phyloP scores from a whole-genome alignment of 2,888 invertebrate genomes.

The Plagodis pulveraria region DNA sequence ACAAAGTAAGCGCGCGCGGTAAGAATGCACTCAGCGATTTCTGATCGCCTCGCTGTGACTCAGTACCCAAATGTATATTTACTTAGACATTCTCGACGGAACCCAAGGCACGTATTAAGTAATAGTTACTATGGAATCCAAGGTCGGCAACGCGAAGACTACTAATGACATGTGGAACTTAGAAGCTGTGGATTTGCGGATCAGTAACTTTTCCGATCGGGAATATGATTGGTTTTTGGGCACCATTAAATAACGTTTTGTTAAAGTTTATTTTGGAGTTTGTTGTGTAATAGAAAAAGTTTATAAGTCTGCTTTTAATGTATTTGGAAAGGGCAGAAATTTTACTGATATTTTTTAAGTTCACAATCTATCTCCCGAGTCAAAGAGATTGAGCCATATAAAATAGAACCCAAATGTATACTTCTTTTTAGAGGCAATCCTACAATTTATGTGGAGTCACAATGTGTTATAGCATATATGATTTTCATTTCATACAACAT shows the following conservation, averaged over 20 bases:
- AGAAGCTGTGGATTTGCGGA: slow-evolving; percentile 29
- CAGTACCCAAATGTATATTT: slow-evolving; percentile 65
- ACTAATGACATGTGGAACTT: slow-evolving; percentile 51
- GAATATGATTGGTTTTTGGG: slow-evolving; percentile 21
- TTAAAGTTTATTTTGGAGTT: slow-evolving; percentile 4
- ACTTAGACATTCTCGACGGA: slow-evolving; percentile 70
- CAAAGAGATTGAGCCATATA: too few relatives aligned
- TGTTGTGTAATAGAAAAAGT: slow-evolving; percentile 7
- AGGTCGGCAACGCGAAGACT: slow-evolving; percentile 67
- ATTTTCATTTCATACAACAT: too few relatives aligned
- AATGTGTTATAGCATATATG: too few relatives aligned
- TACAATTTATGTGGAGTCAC: too few relatives aligned
- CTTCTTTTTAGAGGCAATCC: too few relatives aligned
- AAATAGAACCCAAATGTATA: too few relatives aligned
- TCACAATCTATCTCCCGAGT: too few relatives aligned
- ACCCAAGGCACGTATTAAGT: slow-evolving; percentile 36
- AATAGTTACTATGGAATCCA: slow-evolving; percentile 45
- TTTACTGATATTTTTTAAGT: too few relatives aligned
- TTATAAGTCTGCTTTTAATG: slow-evolving; percentile 4
- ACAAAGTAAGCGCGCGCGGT: slow-evolving; percentile 51
- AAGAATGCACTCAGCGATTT: slow-evolving; percentile 43
- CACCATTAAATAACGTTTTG: slow-evolving; percentile 11
- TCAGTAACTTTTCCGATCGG: slow-evolving; percentile 25
- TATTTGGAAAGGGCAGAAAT: neutral
- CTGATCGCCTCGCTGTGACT: slow-evolving; percentile 15